Percentiles rank a stretch among this genome's conserved stretches.
Conservation (phyloP, 2,113 vertebrate genomes). For the Rousettus leschenaultii region DNA sequence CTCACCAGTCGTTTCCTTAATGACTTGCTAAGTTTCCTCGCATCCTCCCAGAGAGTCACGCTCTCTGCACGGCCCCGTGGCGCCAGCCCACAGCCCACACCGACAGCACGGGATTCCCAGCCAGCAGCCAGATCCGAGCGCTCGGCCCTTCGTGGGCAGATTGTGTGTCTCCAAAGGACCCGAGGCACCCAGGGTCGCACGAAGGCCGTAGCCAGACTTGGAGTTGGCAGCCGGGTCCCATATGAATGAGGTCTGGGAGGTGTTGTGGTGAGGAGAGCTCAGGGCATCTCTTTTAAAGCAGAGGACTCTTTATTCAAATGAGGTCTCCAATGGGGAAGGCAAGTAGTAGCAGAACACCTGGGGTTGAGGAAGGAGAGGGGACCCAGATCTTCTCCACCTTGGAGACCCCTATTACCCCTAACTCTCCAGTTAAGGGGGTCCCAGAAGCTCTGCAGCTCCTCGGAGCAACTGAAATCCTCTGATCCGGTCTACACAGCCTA, state of each 20-base stretch:
- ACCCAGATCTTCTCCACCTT: no score
- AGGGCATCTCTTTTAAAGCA: not conserved
- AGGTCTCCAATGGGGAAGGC: not conserved
- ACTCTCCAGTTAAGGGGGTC: no score
- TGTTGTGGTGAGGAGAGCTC: fast-evolving
- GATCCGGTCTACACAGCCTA: not conserved
- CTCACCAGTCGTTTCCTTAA: constrained; percentile 80
- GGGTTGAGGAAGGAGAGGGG: fast-evolving
- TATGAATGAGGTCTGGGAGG: not conserved
- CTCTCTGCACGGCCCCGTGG: not conserved
- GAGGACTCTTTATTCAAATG: not conserved
- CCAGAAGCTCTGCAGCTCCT: not conserved
- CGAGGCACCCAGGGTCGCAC: fast-evolving
- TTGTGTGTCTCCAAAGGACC: not conserved
- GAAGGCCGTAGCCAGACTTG: not conserved
- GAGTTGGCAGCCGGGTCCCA: fast-evolving
- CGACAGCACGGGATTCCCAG: not conserved
- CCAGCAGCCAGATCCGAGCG: constrained; percentile 29
- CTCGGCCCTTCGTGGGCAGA: constrained; percentile 15
- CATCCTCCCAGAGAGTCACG: constrained; percentile 69
- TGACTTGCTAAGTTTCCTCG: constrained; percentile 82
- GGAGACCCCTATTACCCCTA: not conserved
- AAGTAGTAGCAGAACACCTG: not conserved
- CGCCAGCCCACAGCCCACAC: not conserved
- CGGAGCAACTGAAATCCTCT: not conserved